Evolutionary conservation across 2,113 vertebrate genomes (phyloP).

Genomic region (Tamias sibiricus): DNA sequence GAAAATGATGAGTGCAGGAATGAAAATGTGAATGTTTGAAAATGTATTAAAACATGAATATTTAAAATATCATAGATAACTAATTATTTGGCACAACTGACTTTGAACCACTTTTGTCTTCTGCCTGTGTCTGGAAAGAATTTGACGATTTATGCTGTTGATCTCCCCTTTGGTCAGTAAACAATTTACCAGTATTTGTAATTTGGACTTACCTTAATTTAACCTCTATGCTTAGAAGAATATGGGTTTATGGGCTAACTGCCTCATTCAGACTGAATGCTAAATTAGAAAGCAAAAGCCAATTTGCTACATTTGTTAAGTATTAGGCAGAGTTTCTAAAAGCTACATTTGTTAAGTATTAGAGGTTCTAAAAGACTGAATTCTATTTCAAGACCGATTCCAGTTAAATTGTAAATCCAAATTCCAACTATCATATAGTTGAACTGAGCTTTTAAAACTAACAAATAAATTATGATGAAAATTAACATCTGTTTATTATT

Average conservation of each 20-base stretch:
- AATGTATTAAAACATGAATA: not conserved
- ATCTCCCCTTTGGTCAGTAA: not conserved
- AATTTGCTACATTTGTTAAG: not conserved
- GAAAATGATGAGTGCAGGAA: not conserved
- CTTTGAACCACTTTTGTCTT: not conserved
- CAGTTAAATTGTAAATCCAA: conserved; percentile 38
- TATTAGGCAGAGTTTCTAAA: conserved; percentile 33
- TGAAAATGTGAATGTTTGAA: conserved; percentile 17
- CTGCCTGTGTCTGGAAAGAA: not conserved
- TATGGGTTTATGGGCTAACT: not conserved
- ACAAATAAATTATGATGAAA: conserved; percentile 64
- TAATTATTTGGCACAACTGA: not conserved
- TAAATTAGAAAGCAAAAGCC: conserved; percentile 24
- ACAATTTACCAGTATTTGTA: not conserved
- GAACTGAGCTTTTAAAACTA: conserved; percentile 27
- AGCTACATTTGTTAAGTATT: not conserved
- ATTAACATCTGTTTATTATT: conserved; percentile 69
- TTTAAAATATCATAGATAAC: not conserved
- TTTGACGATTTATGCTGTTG: not conserved
- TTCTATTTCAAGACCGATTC: not conserved
- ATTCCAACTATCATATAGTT: not conserved
- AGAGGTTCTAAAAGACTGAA: conserved; percentile 32
- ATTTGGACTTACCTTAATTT: not conserved
- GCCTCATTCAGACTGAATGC: not conserved
- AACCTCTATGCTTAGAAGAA: conserved; percentile 1